These are phyloP conservation scores for Epinotia nisella DNA, from an alignment of 2,888 invertebrate species.

Conservation along the genomic window DNA sequence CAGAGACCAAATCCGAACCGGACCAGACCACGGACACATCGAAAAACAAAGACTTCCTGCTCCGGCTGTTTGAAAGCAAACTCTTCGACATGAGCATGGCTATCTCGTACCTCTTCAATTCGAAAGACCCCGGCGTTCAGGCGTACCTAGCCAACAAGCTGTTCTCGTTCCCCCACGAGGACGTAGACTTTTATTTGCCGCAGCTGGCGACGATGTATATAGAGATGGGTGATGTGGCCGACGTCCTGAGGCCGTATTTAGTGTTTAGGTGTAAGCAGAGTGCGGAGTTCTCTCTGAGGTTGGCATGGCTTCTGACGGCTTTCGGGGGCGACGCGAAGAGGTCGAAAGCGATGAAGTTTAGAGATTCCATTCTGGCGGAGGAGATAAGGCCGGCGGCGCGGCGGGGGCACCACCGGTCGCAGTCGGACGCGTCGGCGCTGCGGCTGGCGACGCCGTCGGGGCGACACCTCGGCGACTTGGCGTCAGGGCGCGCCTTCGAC, in stretches of 20 bases:
- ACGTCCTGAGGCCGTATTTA: conserved; percentile 84
- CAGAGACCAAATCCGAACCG: conserved; percentile 61
- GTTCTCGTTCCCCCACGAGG: conserved; percentile 95
- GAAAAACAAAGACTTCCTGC: conserved; percentile 87
- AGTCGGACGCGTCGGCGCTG: conserved; percentile 92
- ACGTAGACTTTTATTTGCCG: conserved; percentile 99
- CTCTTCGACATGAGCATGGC: conserved; percentile 99
- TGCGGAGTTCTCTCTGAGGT: conserved; percentile 97
- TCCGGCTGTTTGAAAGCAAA: conserved; percentile 98
- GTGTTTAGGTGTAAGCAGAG: conserved; percentile 92
- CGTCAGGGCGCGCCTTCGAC: conserved; percentile 98
- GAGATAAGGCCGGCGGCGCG: conserved; percentile 78
- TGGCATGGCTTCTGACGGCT: conserved; percentile 98
- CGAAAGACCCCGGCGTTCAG: conserved; percentile 99
- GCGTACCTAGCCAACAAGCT: conserved; percentile 99
- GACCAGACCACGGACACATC: conserved; percentile 64
- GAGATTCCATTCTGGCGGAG: conserved; percentile 77
- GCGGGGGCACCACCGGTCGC: conserved; percentile 87
- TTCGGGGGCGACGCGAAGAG: conserved; percentile 89
- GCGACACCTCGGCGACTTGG: conserved; percentile 93
- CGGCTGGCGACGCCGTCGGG: conserved; percentile 82
- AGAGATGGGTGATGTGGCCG: conserved; percentile 98
- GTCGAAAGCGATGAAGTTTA: conserved; percentile 73
- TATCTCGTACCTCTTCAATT: conserved; percentile 98
- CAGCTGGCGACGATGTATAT: conserved; percentile 99